Conservation (phyloP, 2,797 vertebrate species). For the Podarcis lilfordi region DNA sequence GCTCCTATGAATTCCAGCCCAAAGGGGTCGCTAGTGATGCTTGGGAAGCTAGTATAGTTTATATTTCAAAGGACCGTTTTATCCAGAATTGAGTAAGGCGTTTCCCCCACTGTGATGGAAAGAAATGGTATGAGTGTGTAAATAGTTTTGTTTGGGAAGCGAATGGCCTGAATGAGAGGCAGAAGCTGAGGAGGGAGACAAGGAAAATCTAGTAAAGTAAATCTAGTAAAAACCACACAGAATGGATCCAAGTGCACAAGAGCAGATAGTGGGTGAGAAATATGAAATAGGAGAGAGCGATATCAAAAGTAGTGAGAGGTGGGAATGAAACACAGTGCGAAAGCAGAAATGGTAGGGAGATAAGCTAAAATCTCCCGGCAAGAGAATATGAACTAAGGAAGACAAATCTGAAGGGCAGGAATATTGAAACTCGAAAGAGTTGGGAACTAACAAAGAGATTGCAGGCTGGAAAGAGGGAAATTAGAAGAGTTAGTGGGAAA, state of each 20-base stretch:
- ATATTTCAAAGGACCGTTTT: background rate
- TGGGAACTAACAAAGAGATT: background rate
- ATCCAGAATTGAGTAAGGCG: background rate
- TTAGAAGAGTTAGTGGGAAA: background rate
- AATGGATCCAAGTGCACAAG: background rate
- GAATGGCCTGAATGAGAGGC: background rate
- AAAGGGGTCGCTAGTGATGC: background rate
- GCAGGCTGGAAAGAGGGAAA: background rate
- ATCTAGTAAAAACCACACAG: background rate
- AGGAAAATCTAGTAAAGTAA: background rate
- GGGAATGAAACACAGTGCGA: background rate
- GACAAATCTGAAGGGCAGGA: background rate
- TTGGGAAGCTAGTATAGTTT: background rate
- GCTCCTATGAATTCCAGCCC: background rate
- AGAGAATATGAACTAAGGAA: background rate
- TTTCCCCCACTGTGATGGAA: background rate
- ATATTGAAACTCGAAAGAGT: background rate
- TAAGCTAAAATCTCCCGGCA: background rate
- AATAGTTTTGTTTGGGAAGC: background rate
- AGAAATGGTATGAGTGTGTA: conserved; percentile 11
- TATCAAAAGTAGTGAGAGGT: background rate
- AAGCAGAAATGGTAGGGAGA: background rate
- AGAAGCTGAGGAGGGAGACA: background rate
- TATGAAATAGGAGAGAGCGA: background rate
- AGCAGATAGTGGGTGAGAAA: background rate